These are phyloP conservation scores for Echinops telfairi DNA, from an alignment of 2,113 vertebrate species.

Conservation along the genomic window DNA sequence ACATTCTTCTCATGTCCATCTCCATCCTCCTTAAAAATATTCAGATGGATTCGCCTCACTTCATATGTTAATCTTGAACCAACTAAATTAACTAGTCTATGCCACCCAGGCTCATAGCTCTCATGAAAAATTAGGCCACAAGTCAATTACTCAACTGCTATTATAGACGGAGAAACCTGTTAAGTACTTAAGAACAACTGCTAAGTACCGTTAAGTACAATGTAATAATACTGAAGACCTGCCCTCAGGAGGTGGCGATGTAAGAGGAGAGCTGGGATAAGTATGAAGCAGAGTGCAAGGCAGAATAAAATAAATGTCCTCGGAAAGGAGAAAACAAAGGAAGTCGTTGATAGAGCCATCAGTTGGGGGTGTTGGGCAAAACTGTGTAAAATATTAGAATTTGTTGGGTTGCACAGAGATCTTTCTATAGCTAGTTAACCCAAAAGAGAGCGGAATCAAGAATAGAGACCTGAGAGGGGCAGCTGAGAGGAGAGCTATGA, in stretches of 20 bases:
- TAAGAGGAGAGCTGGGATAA: neutral
- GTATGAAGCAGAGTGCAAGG: neutral
- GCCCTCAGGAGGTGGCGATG: neutral
- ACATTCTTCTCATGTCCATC: too few relatives aligned
- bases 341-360: neutral
- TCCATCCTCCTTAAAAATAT: too few relatives aligned
- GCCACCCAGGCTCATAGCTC: neutral
- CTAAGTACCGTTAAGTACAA: too few relatives aligned
- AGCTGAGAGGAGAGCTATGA: neutral
- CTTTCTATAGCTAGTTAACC: neutral
- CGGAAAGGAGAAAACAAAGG: neutral
- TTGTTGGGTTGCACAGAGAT: neutral
- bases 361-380: neutral
- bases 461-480: neutral
- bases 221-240: neutral
- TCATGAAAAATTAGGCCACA: slow-evolving; percentile 14
- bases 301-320: neutral
- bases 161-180: neutral
- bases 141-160: neutral
- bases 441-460: neutral
- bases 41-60: too few relatives aligned
- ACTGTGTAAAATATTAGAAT: neutral
- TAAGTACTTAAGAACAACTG: neutral
- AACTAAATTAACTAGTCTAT: neutral
- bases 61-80: too few relatives aligned